These are phyloP conservation scores for Neoarius graeffei DNA, from an alignment of 2,113 vertebrate species.

Conservation along the genomic window DNA sequence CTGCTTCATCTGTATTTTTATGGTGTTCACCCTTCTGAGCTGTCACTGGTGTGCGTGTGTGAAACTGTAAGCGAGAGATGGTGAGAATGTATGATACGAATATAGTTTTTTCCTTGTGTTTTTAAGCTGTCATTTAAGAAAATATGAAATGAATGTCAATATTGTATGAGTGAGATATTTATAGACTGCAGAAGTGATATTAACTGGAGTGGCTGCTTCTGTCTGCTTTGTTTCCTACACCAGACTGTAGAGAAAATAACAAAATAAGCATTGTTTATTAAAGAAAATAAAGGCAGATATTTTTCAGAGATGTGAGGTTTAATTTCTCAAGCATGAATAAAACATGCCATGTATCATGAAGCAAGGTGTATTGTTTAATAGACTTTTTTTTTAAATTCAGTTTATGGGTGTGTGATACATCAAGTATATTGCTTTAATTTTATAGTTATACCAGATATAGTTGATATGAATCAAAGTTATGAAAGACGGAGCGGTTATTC, in stretches of 20 bases:
- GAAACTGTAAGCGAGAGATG: conserved; percentile 46
- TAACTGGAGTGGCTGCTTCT: conserved; percentile 54
- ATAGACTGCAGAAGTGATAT: conserved; percentile 70
- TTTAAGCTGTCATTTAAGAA: conserved; percentile 59
- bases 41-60: conserved; percentile 29
- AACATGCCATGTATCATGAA: background rate
- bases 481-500: background rate
- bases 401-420: background rate
- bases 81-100: conserved; percentile 56
- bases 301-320: conserved; percentile 63
- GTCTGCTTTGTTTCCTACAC: conserved; percentile 57
- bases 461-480: background rate
- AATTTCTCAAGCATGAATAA: background rate
- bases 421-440: background rate
- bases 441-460: background rate
- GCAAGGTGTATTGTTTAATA: background rate
- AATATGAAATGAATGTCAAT: conserved; percentile 61
- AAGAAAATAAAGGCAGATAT: conserved; percentile 75
- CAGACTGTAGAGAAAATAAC: conserved; percentile 65
- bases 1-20: conserved; percentile 34
- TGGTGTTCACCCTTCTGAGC: conserved; percentile 24
- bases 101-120: conserved; percentile 48
- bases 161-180: conserved; percentile 72
- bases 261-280: conserved; percentile 68
- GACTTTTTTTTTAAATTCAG: background rate